Evolutionary conservation across 2,888 invertebrate species (phyloP).

Genomic region (Orthonevra nobilis): DNA sequence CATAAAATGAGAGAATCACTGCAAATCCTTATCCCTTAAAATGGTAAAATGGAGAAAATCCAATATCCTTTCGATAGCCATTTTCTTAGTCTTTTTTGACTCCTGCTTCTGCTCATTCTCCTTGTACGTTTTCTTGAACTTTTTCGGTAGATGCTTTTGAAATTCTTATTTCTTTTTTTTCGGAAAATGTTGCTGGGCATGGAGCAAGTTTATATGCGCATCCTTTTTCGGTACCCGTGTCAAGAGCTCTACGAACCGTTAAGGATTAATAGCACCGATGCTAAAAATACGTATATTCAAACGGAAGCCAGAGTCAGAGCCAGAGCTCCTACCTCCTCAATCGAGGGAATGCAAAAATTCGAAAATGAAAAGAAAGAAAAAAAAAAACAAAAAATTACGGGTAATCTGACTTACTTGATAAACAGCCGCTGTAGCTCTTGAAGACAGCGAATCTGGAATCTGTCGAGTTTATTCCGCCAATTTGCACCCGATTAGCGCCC

Average conservation of each 20-base stretch:
- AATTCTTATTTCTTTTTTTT: constrained; percentile 11
- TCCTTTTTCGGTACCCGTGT: constrained; percentile 70
- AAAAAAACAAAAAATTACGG: constrained; percentile 7
- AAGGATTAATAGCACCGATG: constrained; percentile 74
- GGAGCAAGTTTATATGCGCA: constrained; percentile 25
- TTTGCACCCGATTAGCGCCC: constrained; percentile 90
- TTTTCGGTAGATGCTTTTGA: constrained; percentile 16
- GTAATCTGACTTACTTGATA: constrained; percentile 87
- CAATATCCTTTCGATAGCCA: constrained; percentile 52
- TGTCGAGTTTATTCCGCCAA: constrained; percentile 92
- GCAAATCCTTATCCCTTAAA: constrained; percentile 37
- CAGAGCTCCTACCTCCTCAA: not conserved
- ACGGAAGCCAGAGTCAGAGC: too few species aligned
- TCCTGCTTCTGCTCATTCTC: too few species aligned
- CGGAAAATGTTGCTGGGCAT: constrained; percentile 26
- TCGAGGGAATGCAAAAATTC: constrained; percentile 22
- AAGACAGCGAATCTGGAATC: constrained; percentile 91
- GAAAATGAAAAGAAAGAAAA: not conserved
- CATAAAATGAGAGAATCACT: constrained; percentile 37
- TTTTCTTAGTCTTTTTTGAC: too few species aligned
- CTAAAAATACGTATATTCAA: constrained; percentile 74
- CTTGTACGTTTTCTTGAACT: too few species aligned
- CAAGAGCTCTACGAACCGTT: constrained; percentile 74
- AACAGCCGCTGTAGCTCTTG: constrained; percentile 93
- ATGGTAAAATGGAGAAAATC: constrained; percentile 19